phyloP scores from a whole-genome alignment of 2,797 vertebrate genomes.

The Anomalospiza imberbis region DNA sequence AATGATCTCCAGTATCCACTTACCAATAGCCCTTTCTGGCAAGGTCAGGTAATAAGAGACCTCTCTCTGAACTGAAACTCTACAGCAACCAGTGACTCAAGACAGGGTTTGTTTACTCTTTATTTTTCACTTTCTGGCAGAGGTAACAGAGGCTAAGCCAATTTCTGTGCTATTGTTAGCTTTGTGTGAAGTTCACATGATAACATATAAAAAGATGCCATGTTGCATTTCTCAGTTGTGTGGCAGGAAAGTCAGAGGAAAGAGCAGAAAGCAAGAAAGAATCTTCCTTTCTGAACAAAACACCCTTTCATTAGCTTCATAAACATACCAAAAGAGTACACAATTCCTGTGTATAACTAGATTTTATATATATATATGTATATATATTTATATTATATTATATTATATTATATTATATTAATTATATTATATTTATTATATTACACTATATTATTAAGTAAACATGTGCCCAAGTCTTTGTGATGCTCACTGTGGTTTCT shows the following conservation, averaged over 20 bases:
- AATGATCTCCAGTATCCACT: conserved; percentile 59
- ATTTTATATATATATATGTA: rapidly evolving
- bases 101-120: background rate
- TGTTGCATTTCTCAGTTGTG: background rate
- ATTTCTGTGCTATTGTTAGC: background rate
- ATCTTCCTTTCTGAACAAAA: background rate
- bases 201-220: background rate
- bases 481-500: background rate
- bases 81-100: background rate
- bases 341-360: background rate
- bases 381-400: background rate
- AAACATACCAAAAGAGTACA: background rate
- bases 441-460: background rate
- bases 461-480: background rate
- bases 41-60: conserved; percentile 51
- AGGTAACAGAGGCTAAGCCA: background rate
- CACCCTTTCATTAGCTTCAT: background rate
- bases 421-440: too few species aligned
- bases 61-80: conserved; percentile 40
- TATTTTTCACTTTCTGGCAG: background rate
- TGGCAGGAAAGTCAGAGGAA: background rate
- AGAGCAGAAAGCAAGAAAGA: background rate
- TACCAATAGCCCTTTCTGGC: conserved; percentile 1
- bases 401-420: too few species aligned
- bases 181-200: background rate